phyloP scores from a whole-genome alignment of 2,888 invertebrate species.

The Pycnomerus fuliginosus region DNA sequence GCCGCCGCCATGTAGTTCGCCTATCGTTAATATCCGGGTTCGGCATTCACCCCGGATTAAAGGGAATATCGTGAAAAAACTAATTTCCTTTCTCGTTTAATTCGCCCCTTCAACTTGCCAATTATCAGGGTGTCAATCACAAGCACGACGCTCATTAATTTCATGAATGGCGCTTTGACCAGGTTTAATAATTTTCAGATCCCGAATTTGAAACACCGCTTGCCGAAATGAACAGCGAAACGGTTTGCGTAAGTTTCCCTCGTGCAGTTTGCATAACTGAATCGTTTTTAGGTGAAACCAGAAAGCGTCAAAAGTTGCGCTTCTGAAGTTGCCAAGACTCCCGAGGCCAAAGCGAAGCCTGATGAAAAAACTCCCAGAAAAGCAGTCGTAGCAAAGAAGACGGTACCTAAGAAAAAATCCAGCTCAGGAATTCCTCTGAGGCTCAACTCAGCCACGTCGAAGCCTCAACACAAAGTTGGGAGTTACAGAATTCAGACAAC shows the following conservation, averaged over 20 bases:
- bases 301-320: too few relatives aligned
- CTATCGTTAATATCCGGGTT: constrained; percentile 7
- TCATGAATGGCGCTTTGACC: constrained; percentile 6
- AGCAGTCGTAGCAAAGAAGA: neutral
- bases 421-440: constrained; percentile 17
- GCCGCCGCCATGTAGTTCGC: constrained; percentile 1
- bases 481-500: constrained; percentile 5
- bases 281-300: too few relatives aligned
- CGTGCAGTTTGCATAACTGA: too few relatives aligned
- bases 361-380: neutral
- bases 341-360: constrained; percentile 1
- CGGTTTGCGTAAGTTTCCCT: constrained; percentile 12
- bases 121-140: constrained; percentile 9
- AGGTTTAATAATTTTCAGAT: constrained; percentile 13
- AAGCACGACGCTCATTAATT: constrained; percentile 10
- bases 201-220: constrained; percentile 7
- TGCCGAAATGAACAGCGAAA: constrained; percentile 8
- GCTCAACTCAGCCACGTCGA: constrained; percentile 9
- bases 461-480: neutral
- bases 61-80: neutral
- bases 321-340: constrained; percentile 1
- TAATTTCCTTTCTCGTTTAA: constrained; percentile 1
- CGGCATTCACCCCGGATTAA: neutral
- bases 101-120: too few relatives aligned
- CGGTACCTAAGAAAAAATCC: constrained; percentile 5